Evolutionary conservation across 1,140 invertebrate species (phyloP).

Genomic region (Metaphire vulgaris): DNA sequence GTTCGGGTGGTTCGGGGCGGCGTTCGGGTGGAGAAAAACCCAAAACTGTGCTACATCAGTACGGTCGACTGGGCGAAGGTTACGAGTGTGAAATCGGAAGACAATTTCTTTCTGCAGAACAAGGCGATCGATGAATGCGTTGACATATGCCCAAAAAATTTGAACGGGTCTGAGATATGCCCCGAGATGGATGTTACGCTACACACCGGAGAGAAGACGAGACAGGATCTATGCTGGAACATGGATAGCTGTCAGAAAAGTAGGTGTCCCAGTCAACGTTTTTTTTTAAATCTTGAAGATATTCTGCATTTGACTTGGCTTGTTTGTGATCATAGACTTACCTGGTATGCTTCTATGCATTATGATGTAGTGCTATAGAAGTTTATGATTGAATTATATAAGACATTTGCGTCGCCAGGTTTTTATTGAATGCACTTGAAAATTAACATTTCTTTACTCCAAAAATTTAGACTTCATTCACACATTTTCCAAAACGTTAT

Average conservation of each 20-base stretch:
- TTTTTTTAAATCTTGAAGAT: too few species aligned
- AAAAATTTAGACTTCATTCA: too few species aligned
- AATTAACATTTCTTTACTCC: too few species aligned
- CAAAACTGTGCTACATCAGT: slow-evolving; percentile 76
- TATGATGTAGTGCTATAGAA: too few species aligned
- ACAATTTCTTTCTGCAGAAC: slow-evolving; percentile 41
- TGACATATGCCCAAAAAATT: slow-evolving; percentile 38
- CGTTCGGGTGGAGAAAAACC: slow-evolving; percentile 81
- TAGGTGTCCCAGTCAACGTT: too few species aligned
- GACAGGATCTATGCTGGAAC: slow-evolving; percentile 41
- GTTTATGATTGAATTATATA: too few species aligned
- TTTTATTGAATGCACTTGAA: too few species aligned
- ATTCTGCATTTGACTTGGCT: too few species aligned
- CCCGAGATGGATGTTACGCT: slow-evolving; percentile 7
- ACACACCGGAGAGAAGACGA: background rate
- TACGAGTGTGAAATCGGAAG: slow-evolving; percentile 49
- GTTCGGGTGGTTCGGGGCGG: slow-evolving; percentile 72
- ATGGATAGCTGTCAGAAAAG: slow-evolving; percentile 43
- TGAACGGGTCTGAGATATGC: background rate
- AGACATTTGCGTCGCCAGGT: too few species aligned
- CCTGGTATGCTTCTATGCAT: too few species aligned
- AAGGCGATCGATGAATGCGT: slow-evolving; percentile 41
- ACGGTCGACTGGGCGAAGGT: slow-evolving; percentile 83
- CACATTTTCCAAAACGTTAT: too few species aligned
- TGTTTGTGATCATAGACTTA: too few species aligned